These are phyloP conservation scores for Epinephelus malabaricus DNA, from an alignment of 2,797 vertebrate species.

Conservation along the genomic window DNA sequence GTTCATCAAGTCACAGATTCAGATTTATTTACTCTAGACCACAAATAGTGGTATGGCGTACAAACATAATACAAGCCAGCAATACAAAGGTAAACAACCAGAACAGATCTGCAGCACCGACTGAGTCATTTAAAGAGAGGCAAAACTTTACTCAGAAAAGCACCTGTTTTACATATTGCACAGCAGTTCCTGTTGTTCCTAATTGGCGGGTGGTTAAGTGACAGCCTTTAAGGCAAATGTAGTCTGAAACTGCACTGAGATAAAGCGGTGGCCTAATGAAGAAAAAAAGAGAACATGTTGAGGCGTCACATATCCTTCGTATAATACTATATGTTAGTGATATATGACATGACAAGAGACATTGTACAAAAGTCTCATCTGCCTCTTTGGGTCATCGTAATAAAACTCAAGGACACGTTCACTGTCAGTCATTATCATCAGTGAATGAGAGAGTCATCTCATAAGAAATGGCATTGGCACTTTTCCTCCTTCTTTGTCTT, in stretches of 20 bases:
- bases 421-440: background rate
- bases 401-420: background rate
- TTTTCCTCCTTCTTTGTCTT: background rate
- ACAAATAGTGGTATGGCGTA: too few species aligned
- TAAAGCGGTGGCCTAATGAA: background rate
- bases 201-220: background rate
- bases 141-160: too few species aligned
- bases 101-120: too few species aligned
- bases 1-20: background rate
- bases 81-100: too few species aligned
- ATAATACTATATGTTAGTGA: background rate
- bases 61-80: too few species aligned
- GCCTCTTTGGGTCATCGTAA: background rate
- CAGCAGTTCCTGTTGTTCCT: background rate
- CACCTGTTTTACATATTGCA: background rate
- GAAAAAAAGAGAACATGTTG: background rate
- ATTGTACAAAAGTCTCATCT: background rate
- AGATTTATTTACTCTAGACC: too few species aligned
- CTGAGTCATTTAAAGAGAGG: too few species aligned
- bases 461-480: background rate
- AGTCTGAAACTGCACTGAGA: background rate
- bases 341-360: background rate
- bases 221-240: background rate
- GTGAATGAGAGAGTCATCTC: background rate
- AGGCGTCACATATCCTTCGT: background rate